These are phyloP conservation scores for Euproctis similis DNA, from an alignment of 2,888 invertebrate genomes.

Conservation along the genomic window DNA sequence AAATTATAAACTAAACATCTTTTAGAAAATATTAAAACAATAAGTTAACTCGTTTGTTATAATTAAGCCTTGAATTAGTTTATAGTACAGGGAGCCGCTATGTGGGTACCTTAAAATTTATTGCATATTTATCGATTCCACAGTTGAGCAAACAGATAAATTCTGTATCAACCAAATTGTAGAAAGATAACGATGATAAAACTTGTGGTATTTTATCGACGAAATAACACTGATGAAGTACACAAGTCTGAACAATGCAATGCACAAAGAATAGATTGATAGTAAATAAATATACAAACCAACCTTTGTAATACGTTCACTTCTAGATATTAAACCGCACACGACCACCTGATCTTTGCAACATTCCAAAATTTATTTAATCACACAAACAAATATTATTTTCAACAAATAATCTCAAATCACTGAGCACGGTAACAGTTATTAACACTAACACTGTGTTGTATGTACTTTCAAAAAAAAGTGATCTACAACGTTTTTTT, in stretches of 20 bases:
- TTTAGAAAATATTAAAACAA: too few species aligned
- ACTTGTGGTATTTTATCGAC: conserved; percentile 12
- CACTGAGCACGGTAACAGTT: conserved; percentile 32
- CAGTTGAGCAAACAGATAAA: conserved; percentile 24
- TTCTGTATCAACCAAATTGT: conserved; percentile 21
- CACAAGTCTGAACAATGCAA: too few species aligned
- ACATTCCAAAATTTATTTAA: conserved; percentile 61
- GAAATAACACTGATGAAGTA: conserved; percentile 6
- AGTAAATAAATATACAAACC: conserved; percentile 18
- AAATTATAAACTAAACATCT: too few species aligned
- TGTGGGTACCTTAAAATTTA: conserved; percentile 19
- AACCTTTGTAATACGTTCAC: conserved; percentile 48
- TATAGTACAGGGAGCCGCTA: conserved; percentile 4
- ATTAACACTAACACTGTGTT: conserved; percentile 37
- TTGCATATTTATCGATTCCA: conserved; percentile 10
- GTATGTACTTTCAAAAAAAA: conserved; percentile 46
- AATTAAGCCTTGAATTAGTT: conserved; percentile 19
- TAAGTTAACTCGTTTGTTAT: too few species aligned
- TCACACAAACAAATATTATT: conserved; percentile 33
- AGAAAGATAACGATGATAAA: conserved; percentile 22
- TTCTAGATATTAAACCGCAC: conserved; percentile 28
- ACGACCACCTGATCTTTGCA: conserved; percentile 44
- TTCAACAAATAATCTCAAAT: conserved; percentile 29
- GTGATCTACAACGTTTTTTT: conserved; percentile 47
- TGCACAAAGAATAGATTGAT: too few species aligned